Conservation (phyloP, 2,888 invertebrate species). For the Epistrophella euchroma region DNA sequence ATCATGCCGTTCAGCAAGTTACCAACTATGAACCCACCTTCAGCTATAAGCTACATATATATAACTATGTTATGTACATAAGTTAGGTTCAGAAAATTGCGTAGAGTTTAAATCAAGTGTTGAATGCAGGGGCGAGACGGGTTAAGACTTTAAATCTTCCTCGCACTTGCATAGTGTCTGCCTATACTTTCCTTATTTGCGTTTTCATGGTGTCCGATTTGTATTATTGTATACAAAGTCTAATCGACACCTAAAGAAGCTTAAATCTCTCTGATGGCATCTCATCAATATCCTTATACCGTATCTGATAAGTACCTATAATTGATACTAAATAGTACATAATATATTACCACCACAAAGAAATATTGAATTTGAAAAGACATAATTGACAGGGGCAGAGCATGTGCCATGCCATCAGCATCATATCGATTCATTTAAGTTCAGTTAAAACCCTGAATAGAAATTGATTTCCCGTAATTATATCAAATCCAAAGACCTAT, state of each 20-base stretch:
- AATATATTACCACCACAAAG: conserved; percentile 19
- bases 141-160: conserved; percentile 40
- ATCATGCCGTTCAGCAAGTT: conserved; percentile 72
- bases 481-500: conserved; percentile 8
- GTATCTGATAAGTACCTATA: not conserved
- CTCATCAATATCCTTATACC: conserved; percentile 29
- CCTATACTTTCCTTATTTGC: conserved; percentile 52
- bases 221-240: conserved; percentile 10
- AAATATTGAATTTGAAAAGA: too few relatives aligned
- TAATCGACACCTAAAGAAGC: conserved; percentile 69
- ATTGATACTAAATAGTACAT: too few relatives aligned
- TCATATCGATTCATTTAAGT: conserved; percentile 16
- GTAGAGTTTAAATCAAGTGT: conserved; percentile 32
- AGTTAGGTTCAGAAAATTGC: conserved; percentile 43
- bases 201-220: conserved; percentile 40
- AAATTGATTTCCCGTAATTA: conserved; percentile 58
- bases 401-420: conserved; percentile 25
- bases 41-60: not conserved
- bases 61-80: too few relatives aligned
- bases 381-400: conserved; percentile 63
- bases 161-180: conserved; percentile 16
- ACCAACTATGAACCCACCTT: conserved; percentile 26
- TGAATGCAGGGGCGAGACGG: conserved; percentile 1
- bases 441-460: conserved; percentile 51
- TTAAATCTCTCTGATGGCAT: conserved; percentile 42